Evolutionary conservation across 2,888 invertebrate genomes (phyloP), one percentile per base, ranked within the genome.

Genomic region (Quadroppia sp.): DNA sequence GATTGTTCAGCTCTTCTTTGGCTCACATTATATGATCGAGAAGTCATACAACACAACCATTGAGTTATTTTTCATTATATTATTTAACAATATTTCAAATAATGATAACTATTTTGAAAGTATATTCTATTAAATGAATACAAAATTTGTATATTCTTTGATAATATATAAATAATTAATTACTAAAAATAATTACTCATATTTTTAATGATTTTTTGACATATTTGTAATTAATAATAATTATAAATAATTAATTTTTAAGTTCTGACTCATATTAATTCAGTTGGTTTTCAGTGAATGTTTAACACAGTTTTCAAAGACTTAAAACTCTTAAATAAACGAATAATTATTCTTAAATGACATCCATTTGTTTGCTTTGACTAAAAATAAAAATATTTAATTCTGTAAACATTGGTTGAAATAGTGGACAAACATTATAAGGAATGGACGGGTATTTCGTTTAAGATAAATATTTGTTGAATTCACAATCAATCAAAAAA

Each of bases 391-490:
- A n/a, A 23, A 50, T 23, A 50, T 50, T 50, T 23, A 23, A 23
- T 50, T 50, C 6, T 50, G 50, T 50, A 45, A 45, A 45, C 45
- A 45, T 45, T 45, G 45, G 45, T 11, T 50, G 20, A 50, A 20
- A 45, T 45, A 17, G 50, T 50, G 50, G n/a, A 23, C 50, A 50
- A 50, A 50, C 50, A 50, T n/a, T 17, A 45, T 6, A n/a, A 15
- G 4, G 3, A 20, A 20, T 23, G 50, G 20, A 50, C n/a, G n/a
- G 2, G 20, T n/a, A 50, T 50, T 50, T 20, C 3, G 20, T 50
- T 20, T 50, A 45, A n/a, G 20, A 20, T 23, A 50, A 50, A 50
- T 50, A 50, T 50, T 50, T 50, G 50, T 50, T 50, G n/a, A 45
- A 15, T 15, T 50, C 11, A 23, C 50, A 50, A 50, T 50, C 50